Conservation (phyloP, 1,140 invertebrate species). For the Psilanteris sp. region DNA sequence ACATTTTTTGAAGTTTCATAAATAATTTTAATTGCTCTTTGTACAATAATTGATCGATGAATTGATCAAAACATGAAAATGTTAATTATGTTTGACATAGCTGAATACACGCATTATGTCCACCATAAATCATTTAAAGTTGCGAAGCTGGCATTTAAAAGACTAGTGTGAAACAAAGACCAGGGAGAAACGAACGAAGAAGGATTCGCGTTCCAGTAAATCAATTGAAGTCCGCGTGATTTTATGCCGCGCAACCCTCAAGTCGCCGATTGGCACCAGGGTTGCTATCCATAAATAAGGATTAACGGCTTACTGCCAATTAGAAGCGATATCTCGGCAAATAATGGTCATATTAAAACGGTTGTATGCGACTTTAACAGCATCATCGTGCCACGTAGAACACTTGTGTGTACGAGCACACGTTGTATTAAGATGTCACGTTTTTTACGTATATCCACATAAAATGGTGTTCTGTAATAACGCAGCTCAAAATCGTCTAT, state of each 20-base stretch:
- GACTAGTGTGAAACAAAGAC: no score
- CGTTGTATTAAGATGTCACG: conserved; percentile 29
- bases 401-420: conserved; percentile 25
- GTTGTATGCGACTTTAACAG: conserved; percentile 24
- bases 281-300: conserved; percentile 54
- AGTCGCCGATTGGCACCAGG: conserved; percentile 29
- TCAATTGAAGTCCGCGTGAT: conserved; percentile 42
- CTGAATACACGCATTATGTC: no score
- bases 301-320: conserved; percentile 63
- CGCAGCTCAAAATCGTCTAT: conserved; percentile 28
- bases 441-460: conserved; percentile 12
- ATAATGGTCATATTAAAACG: conserved; percentile 59
- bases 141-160: no score
- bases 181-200: conserved; percentile 7
- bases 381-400: conserved; percentile 8
- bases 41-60: no score
- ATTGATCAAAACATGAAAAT: no score
- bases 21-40: no score
- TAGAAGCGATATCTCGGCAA: conserved; percentile 52
- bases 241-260: conserved; percentile 42
- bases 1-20: no score
- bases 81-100: no score
- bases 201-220: conserved; percentile 32
- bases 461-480: conserved; percentile 35
- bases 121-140: no score